Conservation (phyloP, 2,797 vertebrate species). For the Helarctos malayanus region DNA sequence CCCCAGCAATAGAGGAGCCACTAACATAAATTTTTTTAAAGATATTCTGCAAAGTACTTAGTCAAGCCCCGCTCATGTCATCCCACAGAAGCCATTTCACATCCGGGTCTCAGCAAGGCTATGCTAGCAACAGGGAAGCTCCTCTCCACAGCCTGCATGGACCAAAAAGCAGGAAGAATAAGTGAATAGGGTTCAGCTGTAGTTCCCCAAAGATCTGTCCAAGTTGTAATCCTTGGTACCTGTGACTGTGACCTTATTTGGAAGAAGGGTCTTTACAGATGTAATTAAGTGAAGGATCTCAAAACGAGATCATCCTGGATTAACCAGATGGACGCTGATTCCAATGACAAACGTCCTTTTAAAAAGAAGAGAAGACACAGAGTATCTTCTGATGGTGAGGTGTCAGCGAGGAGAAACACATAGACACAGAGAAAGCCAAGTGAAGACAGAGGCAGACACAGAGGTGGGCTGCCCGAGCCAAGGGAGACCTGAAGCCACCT, state of each 20-base stretch:
- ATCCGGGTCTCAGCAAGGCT: no score
- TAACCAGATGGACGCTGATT: neutral
- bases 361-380: neutral
- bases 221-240: neutral
- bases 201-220: neutral
- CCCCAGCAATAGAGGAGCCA: neutral
- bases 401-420: neutral
- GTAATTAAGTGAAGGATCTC: neutral
- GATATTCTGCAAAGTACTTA: neutral
- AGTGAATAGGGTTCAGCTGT: neutral
- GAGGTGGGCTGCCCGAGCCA: fast-evolving
- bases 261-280: neutral
- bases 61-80: neutral
- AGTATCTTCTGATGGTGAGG: neutral
- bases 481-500: neutral
- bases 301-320: neutral
- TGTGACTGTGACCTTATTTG: neutral
- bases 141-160: neutral
- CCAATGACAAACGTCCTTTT: neutral
- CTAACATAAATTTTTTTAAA: neutral
- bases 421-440: neutral
- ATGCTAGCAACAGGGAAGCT: neutral
- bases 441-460: neutral
- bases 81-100: neutral
- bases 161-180: neutral